Evolutionary conservation across 2,888 invertebrate species (phyloP), one percentile per base, ranked within the genome.

Genomic region (Entomobrya proxima): DNA sequence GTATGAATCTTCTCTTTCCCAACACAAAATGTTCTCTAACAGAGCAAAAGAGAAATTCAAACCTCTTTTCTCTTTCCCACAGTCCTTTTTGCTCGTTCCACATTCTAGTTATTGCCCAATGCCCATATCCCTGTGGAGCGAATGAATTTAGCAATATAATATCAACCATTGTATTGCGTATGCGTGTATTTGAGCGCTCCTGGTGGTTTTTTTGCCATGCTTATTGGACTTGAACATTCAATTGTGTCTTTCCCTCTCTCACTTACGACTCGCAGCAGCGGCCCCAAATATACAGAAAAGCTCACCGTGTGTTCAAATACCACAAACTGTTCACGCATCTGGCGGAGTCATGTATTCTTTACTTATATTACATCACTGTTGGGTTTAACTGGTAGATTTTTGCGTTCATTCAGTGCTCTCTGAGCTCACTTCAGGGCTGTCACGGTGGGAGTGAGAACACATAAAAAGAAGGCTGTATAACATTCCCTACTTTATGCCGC

Each of bases 221-320:
- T 78, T 85, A 85, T 78, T 85, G 50, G 52, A 85, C 79, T 79
- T 79, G 85, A 85, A 79, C 85, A 85, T 85, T 85, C 85, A 85
- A 78, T 79, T 79, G 78, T 75, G 78, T 61, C 37, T 74, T 30
- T 40, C 32, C 55, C 72, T 35, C 18, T 32, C 64, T 61, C 30
- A 30, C 32, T 52, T 35, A 13, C 35, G 7, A 50, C 32, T 52
- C 64, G 35, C n/a, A n/a, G 24, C 52, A 52, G 52, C 52, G 32
- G 74, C 4, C 21, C n/a, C 21, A 24, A 52, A 9, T 27, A 55
- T 50, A 55, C 24, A 61, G 27, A 35, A 30, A 55, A 37, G 58
- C 18, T 58, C 7, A 27, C 52, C 18, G 75, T 52, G 35, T 40
- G 27, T 52, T 21, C 35, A 52, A 18, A 9, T 30, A 47, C 55